phyloP scores from a whole-genome alignment of 2,888 invertebrate genomes.

The Volucella zonaria region DNA sequence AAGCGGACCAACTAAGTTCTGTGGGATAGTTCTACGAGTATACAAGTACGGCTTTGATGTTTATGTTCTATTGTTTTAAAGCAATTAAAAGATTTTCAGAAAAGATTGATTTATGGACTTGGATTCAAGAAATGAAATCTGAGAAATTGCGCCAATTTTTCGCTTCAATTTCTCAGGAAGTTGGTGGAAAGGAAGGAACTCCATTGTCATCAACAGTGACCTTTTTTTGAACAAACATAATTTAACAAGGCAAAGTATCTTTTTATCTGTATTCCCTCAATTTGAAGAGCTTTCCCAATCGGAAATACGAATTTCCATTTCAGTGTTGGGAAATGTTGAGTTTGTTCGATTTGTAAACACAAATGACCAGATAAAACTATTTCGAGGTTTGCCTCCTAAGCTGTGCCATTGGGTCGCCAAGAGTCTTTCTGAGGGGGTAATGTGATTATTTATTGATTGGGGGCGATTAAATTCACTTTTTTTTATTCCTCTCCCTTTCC shows the following conservation, averaged over 20 bases:
- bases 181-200: background rate
- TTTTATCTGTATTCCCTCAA: background rate
- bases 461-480: conserved; percentile 42
- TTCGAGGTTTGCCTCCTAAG: background rate
- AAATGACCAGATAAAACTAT: conserved; percentile 25
- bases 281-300: conserved; percentile 6
- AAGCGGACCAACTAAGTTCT: conserved; percentile 32
- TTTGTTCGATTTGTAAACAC: conserved; percentile 9
- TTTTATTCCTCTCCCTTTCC: conserved; percentile 8
- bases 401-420: background rate
- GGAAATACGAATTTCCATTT: conserved; percentile 1
- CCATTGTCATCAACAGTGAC: background rate
- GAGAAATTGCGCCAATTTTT: conserved; percentile 1
- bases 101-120: conserved; percentile 36
- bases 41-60: conserved; percentile 17
- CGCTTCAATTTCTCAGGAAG: background rate
- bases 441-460: conserved; percentile 40
- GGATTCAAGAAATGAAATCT: background rate
- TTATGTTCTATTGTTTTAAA: conserved; percentile 26
- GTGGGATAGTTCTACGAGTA: conserved; percentile 21
- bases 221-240: background rate
- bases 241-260: conserved; percentile 20
- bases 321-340: conserved; percentile 19
- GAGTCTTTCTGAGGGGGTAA: conserved; percentile 9
- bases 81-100: conserved; percentile 30